phyloP scores from a whole-genome alignment of 2,113 vertebrate genomes.

The Recurvirostra avosetta region DNA sequence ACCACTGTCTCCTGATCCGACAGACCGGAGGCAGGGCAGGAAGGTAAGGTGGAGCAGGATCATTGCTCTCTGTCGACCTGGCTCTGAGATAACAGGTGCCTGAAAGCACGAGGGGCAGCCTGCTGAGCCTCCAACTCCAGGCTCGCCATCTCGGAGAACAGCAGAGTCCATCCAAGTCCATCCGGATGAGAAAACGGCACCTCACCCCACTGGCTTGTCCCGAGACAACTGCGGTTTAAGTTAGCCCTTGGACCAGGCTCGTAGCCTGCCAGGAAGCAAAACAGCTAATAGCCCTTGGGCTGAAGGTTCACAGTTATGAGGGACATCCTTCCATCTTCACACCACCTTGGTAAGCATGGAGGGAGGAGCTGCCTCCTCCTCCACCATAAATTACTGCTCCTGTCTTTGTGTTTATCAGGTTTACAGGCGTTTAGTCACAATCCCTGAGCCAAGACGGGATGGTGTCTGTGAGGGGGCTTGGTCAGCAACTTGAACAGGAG shows the following conservation, averaged over 20 bases:
- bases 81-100: not conserved
- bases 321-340: not conserved
- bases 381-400: not conserved
- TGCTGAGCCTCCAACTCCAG: not conserved
- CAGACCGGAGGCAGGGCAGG: fast-evolving
- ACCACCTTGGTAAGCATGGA: not conserved
- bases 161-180: not conserved
- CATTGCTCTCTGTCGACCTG: fast-evolving
- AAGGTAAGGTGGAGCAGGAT: not conserved
- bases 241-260: not conserved
- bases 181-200: fast-evolving
- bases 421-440: not conserved
- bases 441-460: not conserved
- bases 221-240: fast-evolving
- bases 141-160: not conserved
- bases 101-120: fast-evolving
- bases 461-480: not conserved
- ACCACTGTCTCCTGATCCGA: fast-evolving
- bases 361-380: not conserved
- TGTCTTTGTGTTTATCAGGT: not conserved
- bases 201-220: not conserved
- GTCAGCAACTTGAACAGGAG: not conserved
- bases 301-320: not conserved
- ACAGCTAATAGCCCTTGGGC: not conserved
- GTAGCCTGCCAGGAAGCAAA: not conserved